Evolutionary conservation across 2,113 vertebrate genomes (phyloP).

Genomic region (Lampris megalopsis): DNA sequence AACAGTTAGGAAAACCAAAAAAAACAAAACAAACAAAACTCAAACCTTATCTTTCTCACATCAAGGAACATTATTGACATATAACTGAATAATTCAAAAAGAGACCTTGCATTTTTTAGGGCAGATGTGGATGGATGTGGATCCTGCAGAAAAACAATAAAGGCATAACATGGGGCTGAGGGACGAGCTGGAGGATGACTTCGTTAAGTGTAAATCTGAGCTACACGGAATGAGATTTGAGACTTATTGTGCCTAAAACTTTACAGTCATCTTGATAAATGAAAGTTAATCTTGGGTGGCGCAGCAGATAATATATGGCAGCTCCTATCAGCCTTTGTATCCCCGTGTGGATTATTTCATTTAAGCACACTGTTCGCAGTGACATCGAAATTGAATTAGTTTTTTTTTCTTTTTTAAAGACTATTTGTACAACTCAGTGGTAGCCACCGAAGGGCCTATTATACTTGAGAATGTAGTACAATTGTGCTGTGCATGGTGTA

Average conservation of each 20-base stretch:
- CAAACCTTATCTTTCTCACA: no score
- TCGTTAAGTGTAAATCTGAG: conserved; percentile 18
- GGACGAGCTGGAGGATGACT: neutral
- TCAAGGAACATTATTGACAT: no score
- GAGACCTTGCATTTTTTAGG: no score
- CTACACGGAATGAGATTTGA: conserved; percentile 19
- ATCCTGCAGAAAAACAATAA: neutral
- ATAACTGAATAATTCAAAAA: no score
- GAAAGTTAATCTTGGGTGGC: neutral
- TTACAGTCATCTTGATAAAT: conserved; percentile 39
- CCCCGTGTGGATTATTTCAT: neutral
- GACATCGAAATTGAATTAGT: no score
- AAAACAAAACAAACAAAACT: no score
- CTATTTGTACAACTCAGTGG: no score
- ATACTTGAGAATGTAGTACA: neutral
- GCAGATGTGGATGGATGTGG: no score
- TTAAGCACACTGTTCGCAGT: no score
- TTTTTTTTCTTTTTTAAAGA: no score
- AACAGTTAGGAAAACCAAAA: no score
- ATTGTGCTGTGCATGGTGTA: neutral
- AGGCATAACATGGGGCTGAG: neutral
- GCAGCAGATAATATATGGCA: conserved; percentile 20
- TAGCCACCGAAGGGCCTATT: no score
- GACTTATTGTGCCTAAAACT: conserved; percentile 18
- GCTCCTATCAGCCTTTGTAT: conserved; percentile 5